Evolutionary conservation across 2,888 invertebrate genomes (phyloP).

Genomic region (Scaeva pyrastri): DNA sequence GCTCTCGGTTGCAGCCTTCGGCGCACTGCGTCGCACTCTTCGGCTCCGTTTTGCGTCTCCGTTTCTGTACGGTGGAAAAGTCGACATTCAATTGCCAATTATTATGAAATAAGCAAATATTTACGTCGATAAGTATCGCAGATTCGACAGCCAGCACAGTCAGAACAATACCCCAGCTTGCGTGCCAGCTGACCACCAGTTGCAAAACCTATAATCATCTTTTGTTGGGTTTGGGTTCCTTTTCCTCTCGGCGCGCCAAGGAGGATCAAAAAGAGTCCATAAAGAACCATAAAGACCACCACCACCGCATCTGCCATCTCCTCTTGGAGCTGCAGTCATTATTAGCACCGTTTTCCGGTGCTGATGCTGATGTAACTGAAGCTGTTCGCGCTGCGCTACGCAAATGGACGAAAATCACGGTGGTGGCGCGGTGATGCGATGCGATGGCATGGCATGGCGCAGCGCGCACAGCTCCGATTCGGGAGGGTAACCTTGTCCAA

Average conservation of each 20-base stretch:
- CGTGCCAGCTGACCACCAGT: conserved; percentile 75
- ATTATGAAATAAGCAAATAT: conserved; percentile 76
- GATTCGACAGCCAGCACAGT: conserved; percentile 45
- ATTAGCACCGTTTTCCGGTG: conserved; percentile 69
- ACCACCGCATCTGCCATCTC: conserved; percentile 51
- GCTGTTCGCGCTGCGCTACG: conserved; percentile 67
- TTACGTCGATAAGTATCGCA: conserved; percentile 74
- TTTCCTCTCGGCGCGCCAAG: conserved; percentile 20
- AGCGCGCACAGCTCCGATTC: conserved; percentile 30
- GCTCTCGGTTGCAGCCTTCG: neutral
- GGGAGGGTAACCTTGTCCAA: conserved; percentile 69
- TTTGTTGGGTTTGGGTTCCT: conserved; percentile 56
- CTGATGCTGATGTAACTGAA: neutral
- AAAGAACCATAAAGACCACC: conserved; percentile 64
- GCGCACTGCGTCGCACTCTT: conserved; percentile 9
- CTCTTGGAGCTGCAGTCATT: conserved; percentile 46
- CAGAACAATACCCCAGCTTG: conserved; percentile 68
- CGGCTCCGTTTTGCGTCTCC: too few species aligned
- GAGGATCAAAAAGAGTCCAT: conserved; percentile 44
- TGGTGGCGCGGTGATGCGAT: too few species aligned
- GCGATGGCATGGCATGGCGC: too few species aligned
- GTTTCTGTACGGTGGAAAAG: neutral
- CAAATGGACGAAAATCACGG: conserved; percentile 66
- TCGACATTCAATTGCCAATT: conserved; percentile 76
- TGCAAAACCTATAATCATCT: conserved; percentile 74